Evolutionary conservation across 2,888 invertebrate species (phyloP).

Genomic region (Nesidiocoris tenuis): DNA sequence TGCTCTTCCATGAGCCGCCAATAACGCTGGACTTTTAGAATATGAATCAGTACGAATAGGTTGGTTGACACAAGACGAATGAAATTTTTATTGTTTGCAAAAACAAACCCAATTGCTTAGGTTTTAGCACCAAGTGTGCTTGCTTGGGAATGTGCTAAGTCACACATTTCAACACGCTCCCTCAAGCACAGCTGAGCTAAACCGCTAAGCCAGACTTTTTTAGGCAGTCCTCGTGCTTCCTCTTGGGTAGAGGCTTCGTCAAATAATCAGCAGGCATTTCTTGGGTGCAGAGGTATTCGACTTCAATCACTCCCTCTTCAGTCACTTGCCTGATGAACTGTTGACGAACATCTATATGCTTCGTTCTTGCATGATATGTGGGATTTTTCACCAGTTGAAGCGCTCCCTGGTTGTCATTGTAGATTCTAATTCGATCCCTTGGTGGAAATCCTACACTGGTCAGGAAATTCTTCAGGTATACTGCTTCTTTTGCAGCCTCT

Average conservation of each 20-base stretch:
- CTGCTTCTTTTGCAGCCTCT: constrained; percentile 20
- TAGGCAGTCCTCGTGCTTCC: too few relatives aligned
- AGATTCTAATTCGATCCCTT: neutral
- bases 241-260: constrained; percentile 1
- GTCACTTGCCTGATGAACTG: constrained; percentile 2
- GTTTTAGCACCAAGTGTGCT: too few relatives aligned
- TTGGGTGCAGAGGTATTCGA: constrained; percentile 42
- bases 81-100: too few relatives aligned
- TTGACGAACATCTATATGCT: constrained; percentile 2
- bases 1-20: too few relatives aligned
- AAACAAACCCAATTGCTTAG: too few relatives aligned
- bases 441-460: neutral
- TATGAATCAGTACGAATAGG: too few relatives aligned
- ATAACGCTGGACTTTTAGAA: too few relatives aligned
- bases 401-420: constrained; percentile 9
- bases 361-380: constrained; percentile 8
- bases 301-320: neutral
- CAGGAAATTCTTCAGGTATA: neutral
- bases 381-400: constrained; percentile 12
- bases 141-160: too few relatives aligned
- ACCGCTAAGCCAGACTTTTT: too few relatives aligned
- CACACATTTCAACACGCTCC: too few relatives aligned
- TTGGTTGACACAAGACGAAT: too few relatives aligned
- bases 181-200: too few relatives aligned
- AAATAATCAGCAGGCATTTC: constrained; percentile 17